Base-by-base conservation (phyloP, 1,140 invertebrate species). In the Polypedilum vanderplanki region DNA sequence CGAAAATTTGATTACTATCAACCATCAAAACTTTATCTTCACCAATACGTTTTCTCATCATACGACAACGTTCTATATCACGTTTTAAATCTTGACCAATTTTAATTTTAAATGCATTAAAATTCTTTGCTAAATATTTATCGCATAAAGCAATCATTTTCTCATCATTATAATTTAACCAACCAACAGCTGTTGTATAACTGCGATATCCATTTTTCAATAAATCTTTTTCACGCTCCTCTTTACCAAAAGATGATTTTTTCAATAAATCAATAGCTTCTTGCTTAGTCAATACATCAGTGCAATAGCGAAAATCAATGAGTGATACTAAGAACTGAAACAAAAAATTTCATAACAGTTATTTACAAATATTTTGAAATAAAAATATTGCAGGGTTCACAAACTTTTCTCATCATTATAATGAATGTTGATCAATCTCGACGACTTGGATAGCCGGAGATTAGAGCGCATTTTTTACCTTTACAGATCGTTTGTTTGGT, bases 1-100 rank as follows among this genome's bases (percentile, higher is more conserved):
- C 92, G 95, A 95, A 97, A 5, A 89, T 86, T 87, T 97, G 95
- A 83, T 97, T 97, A 0, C 94, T 94, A 83, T 97, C 95, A 1
- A 96, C 87, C 92, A 96, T 94, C 85, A 92, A 78, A 75, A 86
- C 84, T 73, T 89, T 90, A 12, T 93, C 85, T 33, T 85, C 80
- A 7, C 94, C 94, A 78, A 97, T 95, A n/a, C 85, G 85, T 74
- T 90, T 86, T 41, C 94, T 84, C 0, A 96, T 88, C 1, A 91
- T 79, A 76, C 84, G 82, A 76, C 91, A 90, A 75, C 94, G 83
- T 79, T 87, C 84, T 22, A 88, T 87, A 80, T 97, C 94, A 77
- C 93, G 88, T 76, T 92, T 83, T n/a, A 95, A 77, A 83, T 90
- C 88, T 70, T 86, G 84, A 4, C 94, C 95, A n/a, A 97, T 93